Conservation (phyloP, 2,113 vertebrate genomes). For the Tinamus guttatus region DNA sequence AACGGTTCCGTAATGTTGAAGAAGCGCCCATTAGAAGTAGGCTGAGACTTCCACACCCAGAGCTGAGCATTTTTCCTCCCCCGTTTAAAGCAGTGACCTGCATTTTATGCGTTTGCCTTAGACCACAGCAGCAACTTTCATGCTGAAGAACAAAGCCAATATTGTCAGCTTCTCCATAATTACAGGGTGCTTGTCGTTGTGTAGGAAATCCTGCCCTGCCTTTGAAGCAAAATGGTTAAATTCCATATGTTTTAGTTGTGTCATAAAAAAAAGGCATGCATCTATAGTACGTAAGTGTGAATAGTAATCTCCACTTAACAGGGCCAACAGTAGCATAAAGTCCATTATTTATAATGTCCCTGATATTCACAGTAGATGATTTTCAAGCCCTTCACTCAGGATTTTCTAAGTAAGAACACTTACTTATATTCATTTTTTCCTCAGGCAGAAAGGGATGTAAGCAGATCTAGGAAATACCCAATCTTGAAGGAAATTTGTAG, state of each 20-base stretch:
- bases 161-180: background rate
- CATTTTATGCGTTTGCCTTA: conserved; percentile 8
- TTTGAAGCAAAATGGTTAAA: background rate
- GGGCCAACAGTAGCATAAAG: background rate
- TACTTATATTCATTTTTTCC: background rate
- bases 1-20: background rate
- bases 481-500: background rate
- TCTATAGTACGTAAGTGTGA: background rate
- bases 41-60: conserved; percentile 7
- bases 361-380: background rate
- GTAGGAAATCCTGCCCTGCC: background rate
- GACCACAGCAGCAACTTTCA: background rate
- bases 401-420: background rate
- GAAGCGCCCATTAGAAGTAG: background rate
- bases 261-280: background rate
- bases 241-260: conserved; percentile 2
- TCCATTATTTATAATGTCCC: background rate
- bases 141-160: background rate
- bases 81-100: background rate
- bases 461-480: background rate
- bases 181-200: background rate
- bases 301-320: background rate
- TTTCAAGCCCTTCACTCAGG: background rate
- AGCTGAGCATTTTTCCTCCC: background rate
- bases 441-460: background rate